A percentile compares a stretch with the other conserved stretches of the same genome.
Evolutionary conservation across 1,140 invertebrate genomes (phyloP).

Genomic region (Paralvinella palmiformis): DNA sequence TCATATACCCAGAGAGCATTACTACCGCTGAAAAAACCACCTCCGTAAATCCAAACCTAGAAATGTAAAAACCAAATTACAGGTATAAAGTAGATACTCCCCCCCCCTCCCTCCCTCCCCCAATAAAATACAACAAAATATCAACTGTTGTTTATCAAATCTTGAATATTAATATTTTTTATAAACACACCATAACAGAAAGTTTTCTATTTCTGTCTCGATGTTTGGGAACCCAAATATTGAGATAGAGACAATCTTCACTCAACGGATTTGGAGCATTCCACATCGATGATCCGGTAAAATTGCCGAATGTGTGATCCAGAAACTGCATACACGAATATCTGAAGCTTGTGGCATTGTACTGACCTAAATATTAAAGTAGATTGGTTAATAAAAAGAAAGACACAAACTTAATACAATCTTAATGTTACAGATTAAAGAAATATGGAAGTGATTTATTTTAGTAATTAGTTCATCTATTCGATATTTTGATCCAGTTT

Average conservation of each 20-base stretch:
- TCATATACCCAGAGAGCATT: conserved; percentile 93
- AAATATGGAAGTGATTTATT: no score
- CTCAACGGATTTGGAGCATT: conserved; percentile 78
- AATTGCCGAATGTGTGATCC: conserved; percentile 25
- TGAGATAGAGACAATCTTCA: conserved; percentile 40
- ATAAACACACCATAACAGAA: no score
- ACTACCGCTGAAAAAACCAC: conserved; percentile 76
- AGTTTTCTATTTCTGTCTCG: background rate
- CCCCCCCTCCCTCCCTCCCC: no score
- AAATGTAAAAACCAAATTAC: background rate
- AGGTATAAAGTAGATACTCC: no score
- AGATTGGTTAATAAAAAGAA: background rate
- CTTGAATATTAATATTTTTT: no score
- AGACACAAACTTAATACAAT: no score
- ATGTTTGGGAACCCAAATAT: conserved; percentile 31
- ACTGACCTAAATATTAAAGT: conserved; percentile 5
- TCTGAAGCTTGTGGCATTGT: conserved; percentile 62
- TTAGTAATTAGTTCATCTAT: no score
- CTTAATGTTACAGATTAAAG: no score
- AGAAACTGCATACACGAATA: conserved; percentile 82
- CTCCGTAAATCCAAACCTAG: conserved; percentile 92
- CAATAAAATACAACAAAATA: no score
- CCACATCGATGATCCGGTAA: conserved; percentile 72
- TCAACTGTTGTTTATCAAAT: no score
- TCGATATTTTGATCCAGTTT: no score